These are phyloP conservation scores for Lypha dubia DNA, from an alignment of 2,888 invertebrate genomes.

Conservation along the genomic window DNA sequence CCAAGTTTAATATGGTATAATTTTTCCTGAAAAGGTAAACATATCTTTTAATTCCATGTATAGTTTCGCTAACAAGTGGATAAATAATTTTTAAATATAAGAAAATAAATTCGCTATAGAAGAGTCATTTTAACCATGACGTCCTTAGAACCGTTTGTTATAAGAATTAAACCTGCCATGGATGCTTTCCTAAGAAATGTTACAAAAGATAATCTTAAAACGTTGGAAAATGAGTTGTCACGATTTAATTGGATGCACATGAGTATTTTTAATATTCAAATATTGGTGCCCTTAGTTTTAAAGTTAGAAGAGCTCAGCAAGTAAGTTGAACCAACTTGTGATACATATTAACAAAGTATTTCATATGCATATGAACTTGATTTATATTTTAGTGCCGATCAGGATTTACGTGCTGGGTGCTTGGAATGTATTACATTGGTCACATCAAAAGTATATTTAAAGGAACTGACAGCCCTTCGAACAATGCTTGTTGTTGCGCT, in stretches of 20 bases:
- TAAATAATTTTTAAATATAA: background rate
- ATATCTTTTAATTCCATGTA: background rate
- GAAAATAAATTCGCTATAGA: background rate
- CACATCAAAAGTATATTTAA: conserved; percentile 78
- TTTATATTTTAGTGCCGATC: conserved; percentile 76
- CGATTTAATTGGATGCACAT: conserved; percentile 78
- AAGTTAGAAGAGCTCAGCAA: conserved; percentile 80
- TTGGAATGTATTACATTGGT: conserved; percentile 79
- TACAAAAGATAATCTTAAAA: conserved; percentile 75
- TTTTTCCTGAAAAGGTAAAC: background rate
- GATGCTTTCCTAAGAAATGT: conserved; percentile 79
- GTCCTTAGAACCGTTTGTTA: conserved; percentile 78
- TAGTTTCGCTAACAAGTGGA: background rate
- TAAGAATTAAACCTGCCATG: conserved; percentile 79
- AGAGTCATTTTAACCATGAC: conserved; percentile 72
- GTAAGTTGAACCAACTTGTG: conserved; percentile 72
- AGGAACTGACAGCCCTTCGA: conserved; percentile 78
- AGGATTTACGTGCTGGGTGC: conserved; percentile 80
- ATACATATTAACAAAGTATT: background rate
- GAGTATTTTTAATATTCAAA: conserved; percentile 79
- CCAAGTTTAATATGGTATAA: background rate
- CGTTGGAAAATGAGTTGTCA: conserved; percentile 77
- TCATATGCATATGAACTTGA: background rate
- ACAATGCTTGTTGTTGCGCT: conserved; percentile 79
- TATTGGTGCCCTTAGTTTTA: conserved; percentile 80